Conservation (phyloP, 2,113 vertebrate genomes). For the Willisornis vidua region DNA sequence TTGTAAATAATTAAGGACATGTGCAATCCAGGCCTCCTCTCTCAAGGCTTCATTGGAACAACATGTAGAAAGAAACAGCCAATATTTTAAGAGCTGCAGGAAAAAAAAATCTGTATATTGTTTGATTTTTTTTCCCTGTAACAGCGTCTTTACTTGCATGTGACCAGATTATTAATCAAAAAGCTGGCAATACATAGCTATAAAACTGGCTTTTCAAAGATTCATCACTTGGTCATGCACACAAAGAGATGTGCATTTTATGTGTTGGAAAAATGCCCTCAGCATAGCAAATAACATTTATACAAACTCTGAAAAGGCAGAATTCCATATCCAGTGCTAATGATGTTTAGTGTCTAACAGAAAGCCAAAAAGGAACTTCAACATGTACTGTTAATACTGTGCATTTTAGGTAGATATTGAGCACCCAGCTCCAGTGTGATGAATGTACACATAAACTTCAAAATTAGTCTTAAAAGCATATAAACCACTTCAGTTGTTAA, state of each 20-base stretch:
- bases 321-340: slow-evolving; percentile 32
- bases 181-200: neutral
- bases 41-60: slow-evolving; percentile 45
- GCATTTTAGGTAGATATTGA: slow-evolving; percentile 59
- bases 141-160: slow-evolving; percentile 9
- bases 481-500: slow-evolving; percentile 83
- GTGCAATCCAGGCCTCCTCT: slow-evolving; percentile 28
- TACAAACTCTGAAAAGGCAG: neutral
- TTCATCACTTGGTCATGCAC: neutral
- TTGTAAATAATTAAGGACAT: slow-evolving; percentile 20
- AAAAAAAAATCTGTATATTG: neutral
- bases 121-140: neutral
- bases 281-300: slow-evolving; percentile 8
- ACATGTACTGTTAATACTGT: slow-evolving; percentile 8
- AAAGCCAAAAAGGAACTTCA: slow-evolving; percentile 49
- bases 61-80: slow-evolving; percentile 30
- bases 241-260: neutral
- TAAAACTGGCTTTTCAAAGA: slow-evolving; percentile 31
- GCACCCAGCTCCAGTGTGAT: slow-evolving; percentile 48
- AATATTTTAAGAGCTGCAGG: slow-evolving; percentile 23
- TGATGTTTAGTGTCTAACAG: slow-evolving; percentile 47
- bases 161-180: slow-evolving; percentile 47
- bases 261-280: neutral
- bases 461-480: slow-evolving; percentile 86
- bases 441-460: slow-evolving; percentile 80